A percentile compares a stretch with the other conserved stretches of the same genome.
phyloP scores from a whole-genome alignment of 2,888 invertebrate genomes.

The Drosophila kambysellisi region DNA sequence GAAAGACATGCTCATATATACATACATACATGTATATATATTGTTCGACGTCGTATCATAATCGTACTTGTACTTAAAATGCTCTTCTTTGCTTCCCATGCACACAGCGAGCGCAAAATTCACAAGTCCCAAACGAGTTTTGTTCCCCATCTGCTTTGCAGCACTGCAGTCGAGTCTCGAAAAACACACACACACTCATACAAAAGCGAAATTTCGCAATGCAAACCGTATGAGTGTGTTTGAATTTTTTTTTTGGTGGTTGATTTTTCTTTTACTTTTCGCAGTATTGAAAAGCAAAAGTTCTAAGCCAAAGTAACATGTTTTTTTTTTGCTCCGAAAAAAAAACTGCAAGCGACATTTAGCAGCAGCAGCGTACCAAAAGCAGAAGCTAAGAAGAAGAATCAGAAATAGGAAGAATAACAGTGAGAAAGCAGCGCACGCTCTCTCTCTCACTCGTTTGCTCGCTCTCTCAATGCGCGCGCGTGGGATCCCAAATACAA shows the following conservation, averaged over 20 bases:
- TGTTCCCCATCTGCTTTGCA: constrained; percentile 37
- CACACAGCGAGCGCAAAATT: constrained; percentile 39
- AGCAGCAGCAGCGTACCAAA: constrained; percentile 18
- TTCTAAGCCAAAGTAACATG: constrained; percentile 58
- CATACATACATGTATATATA: not conserved
- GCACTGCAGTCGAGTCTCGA: constrained; percentile 28
- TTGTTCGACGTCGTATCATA: constrained; percentile 47
- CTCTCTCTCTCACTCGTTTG: constrained; percentile 15
- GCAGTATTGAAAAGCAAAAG: constrained; percentile 69
- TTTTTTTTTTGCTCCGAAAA: constrained; percentile 50
- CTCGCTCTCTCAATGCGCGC: constrained; percentile 19
- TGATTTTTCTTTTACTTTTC: constrained; percentile 48
- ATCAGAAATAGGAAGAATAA: constrained; percentile 17
- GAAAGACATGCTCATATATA: not conserved
- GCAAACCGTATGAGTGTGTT: constrained; percentile 35
- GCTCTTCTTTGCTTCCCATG: constrained; percentile 22
- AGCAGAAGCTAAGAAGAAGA: constrained; percentile 7
- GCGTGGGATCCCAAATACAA: constrained; percentile 31
- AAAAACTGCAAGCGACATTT: constrained; percentile 54
- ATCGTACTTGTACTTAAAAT: constrained; percentile 39
- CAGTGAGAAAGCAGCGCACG: constrained; percentile 37
- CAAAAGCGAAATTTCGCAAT: constrained; percentile 47
- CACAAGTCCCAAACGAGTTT: constrained; percentile 68
- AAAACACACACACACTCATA: constrained; percentile 11
- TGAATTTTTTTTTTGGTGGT: constrained; percentile 58